Evolutionary conservation across 2,797 vertebrate species (phyloP).

Genomic region (Petrocephalus sullivani): DNA sequence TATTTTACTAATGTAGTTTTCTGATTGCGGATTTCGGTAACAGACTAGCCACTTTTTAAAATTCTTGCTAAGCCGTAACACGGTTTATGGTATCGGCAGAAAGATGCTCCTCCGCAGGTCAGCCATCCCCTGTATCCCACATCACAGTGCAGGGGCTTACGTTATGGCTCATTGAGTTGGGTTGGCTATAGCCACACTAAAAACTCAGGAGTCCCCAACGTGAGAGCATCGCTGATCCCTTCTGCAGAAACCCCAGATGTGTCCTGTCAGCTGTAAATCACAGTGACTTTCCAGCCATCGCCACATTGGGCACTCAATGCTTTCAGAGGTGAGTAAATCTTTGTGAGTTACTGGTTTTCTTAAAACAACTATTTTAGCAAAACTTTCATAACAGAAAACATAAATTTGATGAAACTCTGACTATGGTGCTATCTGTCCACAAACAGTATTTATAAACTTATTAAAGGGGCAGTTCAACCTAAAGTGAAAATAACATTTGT

Average conservation of each 20-base stretch:
- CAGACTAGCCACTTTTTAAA: not conserved
- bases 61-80: not conserved
- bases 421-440: not conserved
- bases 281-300: not conserved
- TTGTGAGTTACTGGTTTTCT: not conserved
- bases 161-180: not conserved
- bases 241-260: constrained; percentile 40
- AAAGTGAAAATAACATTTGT: not conserved
- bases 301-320: not conserved
- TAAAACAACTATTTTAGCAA: not conserved
- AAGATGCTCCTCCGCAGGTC: not conserved
- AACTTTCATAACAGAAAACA: not conserved
- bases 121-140: not conserved
- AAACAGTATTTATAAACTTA: not conserved
- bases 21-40: not conserved
- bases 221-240: constrained; percentile 40
- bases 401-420: not conserved
- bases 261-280: constrained; percentile 40
- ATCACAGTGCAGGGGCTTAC: not conserved
- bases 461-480: not conserved
- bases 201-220: not conserved
- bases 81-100: not conserved
- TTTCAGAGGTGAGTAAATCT: constrained; percentile 5
- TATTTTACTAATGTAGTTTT: not conserved
- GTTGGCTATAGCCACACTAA: not conserved